Evolutionary conservation across 1,140 invertebrate species (phyloP).

Genomic region (Diabrotica virgifera): DNA sequence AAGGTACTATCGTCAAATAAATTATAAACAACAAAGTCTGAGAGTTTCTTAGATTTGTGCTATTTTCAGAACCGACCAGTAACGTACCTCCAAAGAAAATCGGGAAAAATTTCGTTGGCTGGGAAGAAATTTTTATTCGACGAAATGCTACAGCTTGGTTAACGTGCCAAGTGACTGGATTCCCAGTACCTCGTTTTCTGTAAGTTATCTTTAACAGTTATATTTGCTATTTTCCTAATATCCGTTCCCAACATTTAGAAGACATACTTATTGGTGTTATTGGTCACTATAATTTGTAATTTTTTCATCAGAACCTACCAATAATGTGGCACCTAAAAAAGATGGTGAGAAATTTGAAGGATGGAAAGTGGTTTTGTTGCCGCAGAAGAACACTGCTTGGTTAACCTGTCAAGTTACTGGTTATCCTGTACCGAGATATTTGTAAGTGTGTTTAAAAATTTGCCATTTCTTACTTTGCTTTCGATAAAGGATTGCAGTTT

Average conservation of each 20-base stretch:
- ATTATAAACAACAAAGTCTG: conserved; percentile 59
- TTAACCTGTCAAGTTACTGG: conserved; percentile 66
- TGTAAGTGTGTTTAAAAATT: conserved; percentile 50
- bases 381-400: conserved; percentile 55
- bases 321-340: conserved; percentile 56
- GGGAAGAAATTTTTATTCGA: conserved; percentile 63
- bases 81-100: conserved; percentile 56
- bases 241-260: background rate
- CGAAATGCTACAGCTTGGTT: conserved; percentile 57
- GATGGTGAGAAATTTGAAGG: conserved; percentile 64
- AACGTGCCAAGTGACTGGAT: conserved; percentile 64
- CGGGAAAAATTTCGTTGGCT: conserved; percentile 63
- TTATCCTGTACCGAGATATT: conserved; percentile 65
- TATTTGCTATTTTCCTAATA: background rate
- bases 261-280: background rate
- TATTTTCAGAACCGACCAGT: conserved; percentile 52
- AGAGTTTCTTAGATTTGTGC: conserved; percentile 54
- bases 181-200: conserved; percentile 66
- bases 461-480: background rate
- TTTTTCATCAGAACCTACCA: conserved; percentile 51
- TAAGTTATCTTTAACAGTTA: conserved; percentile 43
- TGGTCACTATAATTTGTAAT: background rate
- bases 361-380: conserved; percentile 64
- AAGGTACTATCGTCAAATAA: conserved; percentile 45
- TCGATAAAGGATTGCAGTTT: too few relatives aligned